Evolutionary conservation across 2,113 vertebrate species (phyloP).

Genomic region (Forbesichthys papilliferus): DNA sequence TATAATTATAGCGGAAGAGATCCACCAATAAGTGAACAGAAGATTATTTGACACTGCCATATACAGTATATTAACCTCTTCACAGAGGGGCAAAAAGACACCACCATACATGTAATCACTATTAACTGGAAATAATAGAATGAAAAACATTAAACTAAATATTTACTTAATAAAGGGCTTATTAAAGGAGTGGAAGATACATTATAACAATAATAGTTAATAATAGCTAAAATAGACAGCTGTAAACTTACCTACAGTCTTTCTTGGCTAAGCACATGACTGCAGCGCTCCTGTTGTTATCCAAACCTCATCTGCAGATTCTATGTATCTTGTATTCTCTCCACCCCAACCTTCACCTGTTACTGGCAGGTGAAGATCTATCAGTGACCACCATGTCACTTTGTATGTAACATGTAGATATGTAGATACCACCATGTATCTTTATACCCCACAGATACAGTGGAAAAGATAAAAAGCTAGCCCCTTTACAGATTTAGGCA

Average conservation of each 20-base stretch:
- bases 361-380: neutral
- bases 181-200: too few species aligned
- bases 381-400: neutral
- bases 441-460: neutral
- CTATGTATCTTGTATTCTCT: conserved; percentile 13
- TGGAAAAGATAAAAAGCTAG: neutral
- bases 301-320: conserved; percentile 8
- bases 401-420: too few species aligned
- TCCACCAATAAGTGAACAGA: too few species aligned
- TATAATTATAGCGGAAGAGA: too few species aligned
- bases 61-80: neutral
- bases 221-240: neutral
- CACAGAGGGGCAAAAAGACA: neutral
- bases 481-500: neutral
- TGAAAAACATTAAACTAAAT: neutral
- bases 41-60: neutral
- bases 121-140: neutral
- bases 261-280: neutral
- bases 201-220: neutral
- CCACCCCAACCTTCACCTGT: conserved; percentile 4
- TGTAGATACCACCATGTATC: neutral
- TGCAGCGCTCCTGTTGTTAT: neutral
- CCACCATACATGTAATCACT: neutral
- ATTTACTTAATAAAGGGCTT: too few species aligned
- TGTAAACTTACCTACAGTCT: neutral